Base-by-base conservation (phyloP, 2,797 vertebrate genomes). In the Chaunax sp. region DNA sequence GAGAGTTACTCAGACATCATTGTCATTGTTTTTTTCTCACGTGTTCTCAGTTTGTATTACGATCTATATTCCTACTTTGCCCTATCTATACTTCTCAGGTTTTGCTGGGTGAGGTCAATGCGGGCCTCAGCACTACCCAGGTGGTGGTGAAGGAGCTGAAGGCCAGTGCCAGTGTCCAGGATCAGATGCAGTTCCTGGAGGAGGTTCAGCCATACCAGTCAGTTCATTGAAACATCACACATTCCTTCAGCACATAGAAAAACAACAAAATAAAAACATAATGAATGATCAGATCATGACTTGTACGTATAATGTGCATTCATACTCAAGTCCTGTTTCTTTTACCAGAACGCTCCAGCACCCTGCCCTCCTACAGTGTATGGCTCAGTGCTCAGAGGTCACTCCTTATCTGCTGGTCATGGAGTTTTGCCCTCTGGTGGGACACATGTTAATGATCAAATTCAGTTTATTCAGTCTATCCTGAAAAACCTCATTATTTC, bases 71-170 rank as follows among this genome's bases (percentile, higher is more conserved):
- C 50, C 40, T 23, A 46, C 10, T 15, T 14, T 10, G 1, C 45
- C 50, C 3, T 23, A 1, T 55, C 3, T 16, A 2, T 50, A 19
- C 35, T 33, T 61, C 5, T 5, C 79, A 99, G 98, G 97, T 99
- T 51, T 88, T 99, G 87, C 92, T 99, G 80, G 98, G 97, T 5
- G 96, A 99, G 90, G 96, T 97, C 83, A 96, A 94, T 69, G 93
- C 94, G 0, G 97, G 97, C 35, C 91, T 95, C 73, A 95, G 94
- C 86, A 94, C 94, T 87, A 95, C 94, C 11, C 96, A 97, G 90
- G 98, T 98, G 85, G 95, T 99, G 84, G 97, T 99, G 62, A 98
- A 98, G 90, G 97, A 99, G 84, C 95, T 99, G 69, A 97, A 97
- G 84, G 92, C 92, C 37, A 97, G 96, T 0, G 95, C 97, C 82